These are phyloP conservation scores for Rotaria magnacalcarata DNA, from an alignment of 2,888 invertebrate genomes.

Conservation along the genomic window DNA sequence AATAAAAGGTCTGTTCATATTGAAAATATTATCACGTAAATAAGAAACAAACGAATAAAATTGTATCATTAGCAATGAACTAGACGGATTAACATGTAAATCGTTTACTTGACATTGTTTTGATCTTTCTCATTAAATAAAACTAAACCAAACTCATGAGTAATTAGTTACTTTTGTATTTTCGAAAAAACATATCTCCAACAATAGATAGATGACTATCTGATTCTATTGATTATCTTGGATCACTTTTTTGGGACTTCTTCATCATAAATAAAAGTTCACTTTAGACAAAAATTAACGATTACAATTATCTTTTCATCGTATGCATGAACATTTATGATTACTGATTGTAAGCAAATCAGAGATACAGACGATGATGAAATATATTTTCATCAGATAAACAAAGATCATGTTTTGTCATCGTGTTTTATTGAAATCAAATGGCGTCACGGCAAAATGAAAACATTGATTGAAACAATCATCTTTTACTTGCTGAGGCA, in stretches of 20 bases:
- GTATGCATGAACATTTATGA: background rate
- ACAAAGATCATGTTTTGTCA: background rate
- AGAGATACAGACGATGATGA: background rate
- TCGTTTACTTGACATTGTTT: background rate
- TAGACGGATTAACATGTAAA: background rate
- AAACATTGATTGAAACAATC: background rate
- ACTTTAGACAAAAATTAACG: no score
- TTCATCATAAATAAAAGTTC: no score
- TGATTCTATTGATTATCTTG: no score
- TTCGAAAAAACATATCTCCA: no score
- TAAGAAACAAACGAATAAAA: no score
- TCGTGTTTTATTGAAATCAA: background rate
- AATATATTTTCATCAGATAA: background rate
- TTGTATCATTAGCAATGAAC: no score
- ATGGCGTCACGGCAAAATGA: background rate
- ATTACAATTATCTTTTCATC: background rate
- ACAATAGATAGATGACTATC: no score
- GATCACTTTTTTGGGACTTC: no score
- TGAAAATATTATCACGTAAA: no score
- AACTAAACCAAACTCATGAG: background rate
- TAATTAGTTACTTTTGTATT: background rate
- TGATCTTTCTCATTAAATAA: background rate
- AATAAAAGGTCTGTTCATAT: no score
- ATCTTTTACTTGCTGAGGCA: background rate
- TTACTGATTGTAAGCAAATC: background rate